Evolutionary conservation across 2,113 vertebrate genomes (phyloP), one percentile per base, ranked within the genome.

Genomic region (Canis aureus): DNA sequence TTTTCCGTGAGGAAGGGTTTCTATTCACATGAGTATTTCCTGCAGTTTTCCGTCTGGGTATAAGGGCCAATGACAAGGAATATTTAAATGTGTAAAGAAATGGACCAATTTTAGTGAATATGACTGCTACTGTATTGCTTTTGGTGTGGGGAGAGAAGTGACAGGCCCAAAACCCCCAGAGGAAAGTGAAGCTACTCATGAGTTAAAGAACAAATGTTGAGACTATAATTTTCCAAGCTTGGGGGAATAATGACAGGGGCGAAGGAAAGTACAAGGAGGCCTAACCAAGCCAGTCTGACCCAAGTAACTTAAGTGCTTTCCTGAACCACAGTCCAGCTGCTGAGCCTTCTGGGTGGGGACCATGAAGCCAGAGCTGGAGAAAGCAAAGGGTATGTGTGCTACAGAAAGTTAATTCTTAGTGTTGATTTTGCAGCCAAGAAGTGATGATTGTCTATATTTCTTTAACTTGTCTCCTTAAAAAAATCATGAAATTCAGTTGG

Each of bases 381-480:
- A 10, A 55, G 1, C 4, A 25, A 32, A 11, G 35, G 32, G 2
- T 27, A 66, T 3, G 2, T 78, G 20, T 64, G 12, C 25, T 60
- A 23, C n/a, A 27, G 17, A 53, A 92, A 79, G 10, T 74, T 57
- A 62, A 92, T 62, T 29, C 12, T 59, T 16, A 32, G 8, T 20
- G 23, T 86, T 13, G 43, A 29, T 69, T 83, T 79, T 87, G 1
- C 67, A 96, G 74, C 13, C 9, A 79, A 85, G 11, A 90, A 51
- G 55, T 53, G 29, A 32, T 51, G 27, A 51, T 59, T 79, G 80
- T 53, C 38, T 86, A 0, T 32, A 78, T 90, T 79, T 86, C 64
- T 96, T 91, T 79, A 71, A 92, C 90, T 96, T 89, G 60, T 94
- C 16, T 51, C 23, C 76, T 94, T 94, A 60, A 92, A 95, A 87